Evolutionary conservation across 1,140 invertebrate genomes (phyloP), one percentile per base, ranked within the genome.

Genomic region (Aphelinus atriplicis): DNA sequence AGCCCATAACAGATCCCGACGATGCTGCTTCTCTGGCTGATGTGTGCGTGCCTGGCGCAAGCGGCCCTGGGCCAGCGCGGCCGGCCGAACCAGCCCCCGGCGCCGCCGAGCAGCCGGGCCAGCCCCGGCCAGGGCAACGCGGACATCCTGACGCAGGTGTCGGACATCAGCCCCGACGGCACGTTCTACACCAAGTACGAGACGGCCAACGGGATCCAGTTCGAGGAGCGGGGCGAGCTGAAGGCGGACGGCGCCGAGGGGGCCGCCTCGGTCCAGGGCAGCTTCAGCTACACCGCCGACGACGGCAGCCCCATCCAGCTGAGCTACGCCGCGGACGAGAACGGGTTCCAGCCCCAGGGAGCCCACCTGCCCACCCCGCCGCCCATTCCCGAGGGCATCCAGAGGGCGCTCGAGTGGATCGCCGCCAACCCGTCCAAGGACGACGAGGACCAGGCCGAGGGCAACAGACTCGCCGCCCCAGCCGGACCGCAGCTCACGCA

Each of bases 261-360:
- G n/a, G 83, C 83, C 58, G 82, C 85, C 3, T 78, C 71, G 43
- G 82, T 83, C 2, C 64, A 87, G 73, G 86, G 87, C 46, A 79
- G 80, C 3, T 85, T 83, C 73, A 85, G 85, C 50, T 91, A 89
- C 78, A 87, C 85, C 0, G 82, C 86, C 50, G 86, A 89, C 6
- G 88, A 90, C 47, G 90, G 90, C 47, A 81, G 86, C 46, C 82
- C 82, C 42, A 83, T 90, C 57, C 81, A 82, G 3, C 67, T 89
- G n/a, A 80, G 76, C 1, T 92, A 91, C 82, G 84, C 84, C 2
- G 91, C 91, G 10, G 89, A 91, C 78, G 89, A 89, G 71, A 88
- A 88, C 57, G 89, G 89, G 2, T 90, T 88, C 78, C 85, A 87
- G 46, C 84, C 89, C 3, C 80, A 85, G 66, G 89, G 89, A 26